These are phyloP conservation scores for Atherinosoma microstoma DNA, from an alignment of 2,797 vertebrate species.

Conservation along the genomic window DNA sequence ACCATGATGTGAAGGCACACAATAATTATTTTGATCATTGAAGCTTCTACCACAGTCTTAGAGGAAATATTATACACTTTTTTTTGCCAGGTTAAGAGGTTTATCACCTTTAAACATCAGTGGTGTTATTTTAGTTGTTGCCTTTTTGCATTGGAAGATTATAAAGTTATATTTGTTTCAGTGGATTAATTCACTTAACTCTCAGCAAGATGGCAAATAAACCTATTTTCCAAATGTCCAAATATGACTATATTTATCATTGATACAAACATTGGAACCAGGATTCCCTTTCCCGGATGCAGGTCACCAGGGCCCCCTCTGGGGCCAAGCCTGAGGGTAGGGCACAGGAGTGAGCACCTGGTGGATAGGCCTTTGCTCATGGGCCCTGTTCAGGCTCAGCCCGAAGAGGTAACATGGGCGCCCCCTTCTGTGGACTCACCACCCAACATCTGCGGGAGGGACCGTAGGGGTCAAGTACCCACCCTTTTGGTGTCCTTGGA, in stretches of 20 bases:
- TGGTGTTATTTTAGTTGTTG: background rate
- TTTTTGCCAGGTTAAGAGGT: conserved; percentile 2
- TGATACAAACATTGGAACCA: no score
- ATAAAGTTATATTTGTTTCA: background rate
- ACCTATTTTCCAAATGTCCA: background rate
- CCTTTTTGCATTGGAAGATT: background rate
- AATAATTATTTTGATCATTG: conserved; percentile 9
- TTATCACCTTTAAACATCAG: background rate
- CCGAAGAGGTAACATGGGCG: no score
- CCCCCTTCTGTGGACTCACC: no score
- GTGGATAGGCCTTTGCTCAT: no score
- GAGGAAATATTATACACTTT: background rate
- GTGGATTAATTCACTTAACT: background rate
- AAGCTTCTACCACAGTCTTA: background rate
- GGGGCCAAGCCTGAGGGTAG: no score
- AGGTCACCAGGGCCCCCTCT: no score
- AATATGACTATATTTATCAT: background rate
- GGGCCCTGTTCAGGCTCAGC: no score
- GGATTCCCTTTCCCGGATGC: no score
- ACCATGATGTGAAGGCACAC: conserved; percentile 10
- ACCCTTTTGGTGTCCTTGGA: no score
- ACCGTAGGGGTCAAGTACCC: no score
- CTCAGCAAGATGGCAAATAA: background rate
- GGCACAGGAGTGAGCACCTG: no score
- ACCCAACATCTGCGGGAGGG: no score